Evolutionary conservation across 2,797 vertebrate species (phyloP).

Genomic region (Falco novaeseelandiae): DNA sequence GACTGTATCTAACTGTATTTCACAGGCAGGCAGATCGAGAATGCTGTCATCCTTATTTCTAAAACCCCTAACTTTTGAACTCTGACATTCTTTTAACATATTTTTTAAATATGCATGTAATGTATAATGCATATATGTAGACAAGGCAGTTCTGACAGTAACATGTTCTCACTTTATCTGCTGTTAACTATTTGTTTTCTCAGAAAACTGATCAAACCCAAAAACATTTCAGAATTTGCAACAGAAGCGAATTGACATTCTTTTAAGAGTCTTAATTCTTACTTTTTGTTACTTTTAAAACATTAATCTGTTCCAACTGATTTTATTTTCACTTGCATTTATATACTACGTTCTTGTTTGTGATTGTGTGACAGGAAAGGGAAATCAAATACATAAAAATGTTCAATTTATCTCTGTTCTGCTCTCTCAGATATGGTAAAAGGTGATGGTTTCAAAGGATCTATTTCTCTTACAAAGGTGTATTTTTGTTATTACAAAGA

Average conservation of each 20-base stretch:
- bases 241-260: background rate
- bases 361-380: background rate
- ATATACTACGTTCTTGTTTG: background rate
- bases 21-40: background rate
- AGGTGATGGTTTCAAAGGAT: background rate
- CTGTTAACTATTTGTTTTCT: background rate
- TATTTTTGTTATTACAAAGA: background rate
- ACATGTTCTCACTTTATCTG: background rate
- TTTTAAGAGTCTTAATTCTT: background rate
- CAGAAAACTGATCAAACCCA: background rate
- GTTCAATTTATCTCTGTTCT: background rate
- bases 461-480: background rate
- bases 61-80: slow-evolving; percentile 27
- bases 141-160: background rate
- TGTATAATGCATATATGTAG: slow-evolving; percentile 45
- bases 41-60: slow-evolving; percentile 17
- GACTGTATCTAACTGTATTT: background rate
- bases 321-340: background rate
- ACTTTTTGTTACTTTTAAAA: background rate
- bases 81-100: slow-evolving; percentile 30
- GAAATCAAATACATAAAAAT: background rate
- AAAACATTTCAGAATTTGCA: background rate
- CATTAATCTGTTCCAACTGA: background rate
- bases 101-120: background rate
- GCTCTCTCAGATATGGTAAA: background rate